phyloP scores from a whole-genome alignment of 2,113 vertebrate species.

The Ammodytes dubius region DNA sequence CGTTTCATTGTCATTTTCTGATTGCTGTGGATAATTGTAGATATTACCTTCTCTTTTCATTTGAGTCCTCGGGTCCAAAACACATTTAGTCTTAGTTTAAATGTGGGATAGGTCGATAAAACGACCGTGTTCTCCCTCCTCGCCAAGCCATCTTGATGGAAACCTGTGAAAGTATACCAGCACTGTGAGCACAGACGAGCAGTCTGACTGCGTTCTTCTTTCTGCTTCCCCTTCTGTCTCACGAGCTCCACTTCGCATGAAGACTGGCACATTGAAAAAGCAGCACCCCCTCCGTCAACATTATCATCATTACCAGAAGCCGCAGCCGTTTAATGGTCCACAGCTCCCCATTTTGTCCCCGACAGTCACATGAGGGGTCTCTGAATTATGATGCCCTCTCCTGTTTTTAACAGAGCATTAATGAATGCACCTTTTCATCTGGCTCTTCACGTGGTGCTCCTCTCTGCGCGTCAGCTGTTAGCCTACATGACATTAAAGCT shows the following conservation, averaged over 20 bases:
- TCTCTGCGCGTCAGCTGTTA: constrained; percentile 44
- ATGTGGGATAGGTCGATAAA: constrained; percentile 47
- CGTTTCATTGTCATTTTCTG: not conserved
- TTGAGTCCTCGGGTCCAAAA: constrained; percentile 27
- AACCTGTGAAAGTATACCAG: constrained; percentile 44
- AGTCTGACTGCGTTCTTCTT: constrained; percentile 19
- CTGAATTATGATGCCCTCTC: constrained; percentile 30
- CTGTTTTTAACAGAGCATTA: constrained; percentile 7
- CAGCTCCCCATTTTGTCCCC: not conserved
- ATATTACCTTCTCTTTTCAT: constrained; percentile 67
- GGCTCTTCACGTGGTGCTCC: constrained; percentile 55
- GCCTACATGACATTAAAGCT: constrained; percentile 7
- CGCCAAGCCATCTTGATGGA: constrained; percentile 68
- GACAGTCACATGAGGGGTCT: constrained; percentile 59
- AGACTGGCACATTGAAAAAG: constrained; percentile 8
- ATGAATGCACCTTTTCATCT: constrained; percentile 67
- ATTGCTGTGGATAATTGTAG: not conserved
- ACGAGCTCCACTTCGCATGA: constrained; percentile 8
- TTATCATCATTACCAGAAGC: not conserved
- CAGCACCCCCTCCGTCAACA: constrained; percentile 11
- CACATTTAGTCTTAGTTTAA: constrained; percentile 38
- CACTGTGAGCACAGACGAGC: constrained; percentile 11
- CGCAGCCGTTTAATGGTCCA: not conserved
- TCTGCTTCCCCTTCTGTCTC: constrained; percentile 9
- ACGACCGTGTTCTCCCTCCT: constrained; percentile 49